A percentile compares a stretch with the other conserved stretches of the same genome.
Evolutionary conservation across 2,888 invertebrate species (phyloP).

Genomic region (Ophion slaviceki): DNA sequence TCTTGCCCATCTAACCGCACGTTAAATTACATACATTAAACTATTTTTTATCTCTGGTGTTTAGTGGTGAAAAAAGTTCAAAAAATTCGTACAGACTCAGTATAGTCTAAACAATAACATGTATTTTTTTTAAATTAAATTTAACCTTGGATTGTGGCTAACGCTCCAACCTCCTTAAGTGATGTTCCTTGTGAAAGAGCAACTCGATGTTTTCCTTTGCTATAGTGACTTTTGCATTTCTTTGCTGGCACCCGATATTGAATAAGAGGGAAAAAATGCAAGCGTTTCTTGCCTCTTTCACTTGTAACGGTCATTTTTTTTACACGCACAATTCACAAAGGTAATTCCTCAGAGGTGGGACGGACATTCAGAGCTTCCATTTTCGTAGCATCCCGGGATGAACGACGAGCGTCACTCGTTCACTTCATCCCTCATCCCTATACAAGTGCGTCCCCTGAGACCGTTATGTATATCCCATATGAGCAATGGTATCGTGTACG

Average conservation of each 20-base stretch:
- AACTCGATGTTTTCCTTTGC: too few species aligned
- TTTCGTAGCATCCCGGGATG: conserved; percentile 43
- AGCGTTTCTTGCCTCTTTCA: neutral
- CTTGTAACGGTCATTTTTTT: conserved; percentile 22
- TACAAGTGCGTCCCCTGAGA: conserved; percentile 36
- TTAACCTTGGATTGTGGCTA: too few species aligned
- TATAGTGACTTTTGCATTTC: neutral
- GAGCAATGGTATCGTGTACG: neutral
- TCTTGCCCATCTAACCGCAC: too few species aligned
- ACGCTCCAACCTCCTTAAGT: too few species aligned
- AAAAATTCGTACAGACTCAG: too few species aligned
- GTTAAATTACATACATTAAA: too few species aligned
- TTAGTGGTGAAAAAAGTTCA: too few species aligned
- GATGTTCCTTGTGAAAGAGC: too few species aligned
- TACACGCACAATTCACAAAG: conserved; percentile 25
- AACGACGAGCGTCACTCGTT: conserved; percentile 39
- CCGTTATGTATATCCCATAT: conserved; percentile 11
- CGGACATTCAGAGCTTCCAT: conserved; percentile 21
- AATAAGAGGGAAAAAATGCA: neutral
- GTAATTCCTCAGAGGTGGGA: conserved; percentile 34
- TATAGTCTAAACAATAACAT: too few species aligned
- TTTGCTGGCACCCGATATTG: neutral
- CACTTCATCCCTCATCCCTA: conserved; percentile 36
- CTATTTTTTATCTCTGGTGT: too few species aligned
- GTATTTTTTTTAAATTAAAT: too few species aligned